Evolutionary conservation across 1,140 invertebrate genomes (phyloP), one percentile per base, ranked within the genome.

Genomic region (Micrasema longulum): DNA sequence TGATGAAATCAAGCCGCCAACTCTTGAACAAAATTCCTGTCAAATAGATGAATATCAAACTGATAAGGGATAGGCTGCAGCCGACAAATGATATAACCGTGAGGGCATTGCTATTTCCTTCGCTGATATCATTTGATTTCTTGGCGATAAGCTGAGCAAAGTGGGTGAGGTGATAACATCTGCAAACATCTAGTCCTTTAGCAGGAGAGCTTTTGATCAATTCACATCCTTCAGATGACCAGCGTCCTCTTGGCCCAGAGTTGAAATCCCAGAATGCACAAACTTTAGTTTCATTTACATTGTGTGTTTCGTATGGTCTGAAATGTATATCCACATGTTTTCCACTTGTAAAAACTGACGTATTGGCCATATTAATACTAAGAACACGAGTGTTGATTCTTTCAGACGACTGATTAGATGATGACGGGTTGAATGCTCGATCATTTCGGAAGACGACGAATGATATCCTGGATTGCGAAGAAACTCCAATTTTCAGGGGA

Each of bases 231-330:
- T 82, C 79, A 26, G 79, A 77, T 1, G 83, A 82, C 84, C 84
- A 84, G 76, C 76, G 77, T 4, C 81, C 81, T 31, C 50, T 47
- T 11, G 68, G 66, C 10, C 75, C 78, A 55, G 79, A 75, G 2
- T 78, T 75, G 76, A 85, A 86, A 22, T 84, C 76, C 85, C 85
- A 86, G 72, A 78, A 85, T 0, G 80, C 85, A 52, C 85, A 86
- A 0, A 78, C 62, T 20, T 83, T 79, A 11, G 78, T 80, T 47
- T 79, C 69, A 66, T 84, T 84, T 1, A 78, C 69, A 5, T 76
- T 65, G 1, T 77, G 74, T 9, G 41, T 57, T 6, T 70, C 7
- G 79, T 80, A 16, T 50, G 81, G 45, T 80, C 75, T 72, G 1
- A 78, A 70, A 16, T 84, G 79, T 35, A 85, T 82, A 60, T 85